These are phyloP conservation scores for Eulemur mongoz DNA, from an alignment of 2,797 vertebrate species.

Conservation along the genomic window DNA sequence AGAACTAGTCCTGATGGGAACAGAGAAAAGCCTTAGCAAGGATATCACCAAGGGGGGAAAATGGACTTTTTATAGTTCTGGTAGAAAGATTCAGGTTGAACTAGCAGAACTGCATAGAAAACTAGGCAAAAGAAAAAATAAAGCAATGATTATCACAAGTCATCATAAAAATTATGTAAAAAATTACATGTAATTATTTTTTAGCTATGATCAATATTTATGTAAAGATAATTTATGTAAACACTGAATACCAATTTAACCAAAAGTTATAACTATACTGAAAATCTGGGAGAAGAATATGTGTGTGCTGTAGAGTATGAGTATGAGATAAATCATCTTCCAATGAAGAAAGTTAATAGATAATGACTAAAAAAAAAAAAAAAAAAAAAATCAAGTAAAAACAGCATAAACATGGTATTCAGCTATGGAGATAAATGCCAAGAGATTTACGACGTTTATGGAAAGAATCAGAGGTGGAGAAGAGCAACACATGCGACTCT, in stretches of 20 bases:
- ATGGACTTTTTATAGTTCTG: background rate
- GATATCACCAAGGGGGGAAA: background rate
- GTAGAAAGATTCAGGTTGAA: background rate
- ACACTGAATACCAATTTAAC: background rate
- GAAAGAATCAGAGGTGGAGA: background rate
- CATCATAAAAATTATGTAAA: background rate
- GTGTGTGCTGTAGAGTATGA: background rate
- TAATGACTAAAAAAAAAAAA: background rate
- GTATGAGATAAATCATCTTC: background rate
- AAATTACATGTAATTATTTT: background rate
- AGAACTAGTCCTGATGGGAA: background rate
- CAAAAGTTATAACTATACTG: background rate
- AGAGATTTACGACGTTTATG: background rate
- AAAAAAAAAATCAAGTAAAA: background rate
- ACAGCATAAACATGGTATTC: background rate
- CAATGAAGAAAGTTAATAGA: background rate
- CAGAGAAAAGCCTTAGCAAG: background rate
- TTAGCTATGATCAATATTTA: background rate
- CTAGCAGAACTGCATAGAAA: background rate
- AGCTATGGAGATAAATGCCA: background rate
- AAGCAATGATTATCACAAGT: background rate
- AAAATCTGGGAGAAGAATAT: background rate
- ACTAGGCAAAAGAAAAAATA: background rate
- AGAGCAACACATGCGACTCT: background rate
- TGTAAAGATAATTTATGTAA: background rate